phyloP scores from a whole-genome alignment of 1,140 invertebrate species.

The Drosophila murphyi region DNA sequence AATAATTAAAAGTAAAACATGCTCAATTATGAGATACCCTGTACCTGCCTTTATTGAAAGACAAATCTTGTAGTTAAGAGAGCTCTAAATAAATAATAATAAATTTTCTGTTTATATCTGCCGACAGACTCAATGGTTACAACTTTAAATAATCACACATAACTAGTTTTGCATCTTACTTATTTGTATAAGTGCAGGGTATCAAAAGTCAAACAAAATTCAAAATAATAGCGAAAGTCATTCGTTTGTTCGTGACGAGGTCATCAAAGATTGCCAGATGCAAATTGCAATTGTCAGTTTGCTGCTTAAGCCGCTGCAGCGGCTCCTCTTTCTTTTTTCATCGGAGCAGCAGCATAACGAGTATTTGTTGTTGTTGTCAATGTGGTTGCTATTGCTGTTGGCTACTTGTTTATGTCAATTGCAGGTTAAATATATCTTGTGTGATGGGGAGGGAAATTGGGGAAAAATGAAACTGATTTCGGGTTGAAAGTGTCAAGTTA shows the following conservation, averaged over 20 bases:
- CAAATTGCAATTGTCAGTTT: constrained; percentile 70
- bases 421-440: constrained; percentile 63
- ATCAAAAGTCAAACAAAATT: constrained; percentile 41
- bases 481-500: constrained; percentile 72
- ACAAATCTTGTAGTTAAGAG: too few relatives aligned
- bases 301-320: constrained; percentile 9
- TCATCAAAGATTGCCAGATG: constrained; percentile 73
- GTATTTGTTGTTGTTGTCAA: constrained; percentile 14
- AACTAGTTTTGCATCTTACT: background rate
- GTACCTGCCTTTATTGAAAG: too few relatives aligned
- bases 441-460: background rate
- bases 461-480: constrained; percentile 40
- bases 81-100: too few relatives aligned
- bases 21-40: too few relatives aligned
- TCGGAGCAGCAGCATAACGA: background rate
- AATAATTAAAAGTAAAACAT: background rate
- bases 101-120: too few relatives aligned
- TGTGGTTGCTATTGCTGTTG: constrained; percentile 24
- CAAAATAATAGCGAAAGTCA: constrained; percentile 82
- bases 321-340: constrained; percentile 26
- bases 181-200: background rate
- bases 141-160: background rate
- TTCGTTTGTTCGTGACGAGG: constrained; percentile 78
- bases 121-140: background rate
- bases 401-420: constrained; percentile 76